A percentile compares a stretch with the other conserved stretches of the same genome.
Evolutionary conservation across 2,797 vertebrate genomes (phyloP).

Genomic region (Carapus acus): DNA sequence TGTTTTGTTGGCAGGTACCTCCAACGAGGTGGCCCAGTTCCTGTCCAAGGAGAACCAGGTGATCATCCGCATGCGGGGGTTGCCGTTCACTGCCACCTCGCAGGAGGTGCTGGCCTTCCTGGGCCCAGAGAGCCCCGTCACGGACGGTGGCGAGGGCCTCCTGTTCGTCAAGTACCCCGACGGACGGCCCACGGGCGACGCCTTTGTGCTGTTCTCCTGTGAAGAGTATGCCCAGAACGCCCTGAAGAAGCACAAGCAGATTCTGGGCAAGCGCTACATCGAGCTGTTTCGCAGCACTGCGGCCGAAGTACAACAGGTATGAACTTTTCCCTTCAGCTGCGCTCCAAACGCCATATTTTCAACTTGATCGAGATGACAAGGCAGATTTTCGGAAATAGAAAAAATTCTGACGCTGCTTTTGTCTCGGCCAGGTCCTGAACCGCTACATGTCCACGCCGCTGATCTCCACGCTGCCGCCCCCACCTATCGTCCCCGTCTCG

Average conservation of each 20-base stretch:
- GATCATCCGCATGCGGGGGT: slow-evolving; percentile 89
- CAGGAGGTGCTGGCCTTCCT: slow-evolving; percentile 89
- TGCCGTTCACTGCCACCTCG: slow-evolving; percentile 86
- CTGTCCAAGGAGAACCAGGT: slow-evolving; percentile 95
- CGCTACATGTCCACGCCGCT: slow-evolving; percentile 89
- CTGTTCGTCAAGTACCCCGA: slow-evolving; percentile 97
- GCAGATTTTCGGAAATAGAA: too few species aligned
- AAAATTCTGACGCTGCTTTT: background rate
- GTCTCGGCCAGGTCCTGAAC: slow-evolving; percentile 80
- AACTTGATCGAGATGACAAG: too few species aligned
- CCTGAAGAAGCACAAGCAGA: slow-evolving; percentile 95
- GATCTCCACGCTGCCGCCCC: slow-evolving; percentile 84
- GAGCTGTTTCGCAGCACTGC: slow-evolving; percentile 96
- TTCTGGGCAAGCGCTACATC: slow-evolving; percentile 94
- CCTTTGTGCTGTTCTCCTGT: slow-evolving; percentile 94
- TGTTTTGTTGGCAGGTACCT: slow-evolving; percentile 76
- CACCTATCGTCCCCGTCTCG: slow-evolving; percentile 79
- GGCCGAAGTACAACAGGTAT: slow-evolving; percentile 90
- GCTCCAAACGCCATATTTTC: too few species aligned
- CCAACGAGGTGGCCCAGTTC: slow-evolving; percentile 94
- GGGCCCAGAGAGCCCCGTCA: slow-evolving; percentile 85
- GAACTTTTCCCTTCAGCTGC: too few species aligned
- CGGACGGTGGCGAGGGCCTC: slow-evolving; percentile 84
- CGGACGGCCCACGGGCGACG: slow-evolving; percentile 91
- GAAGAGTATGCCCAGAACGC: slow-evolving; percentile 94